Conservation (phyloP, 1,140 invertebrate genomes). For the Vollenhovia emeryi region DNA sequence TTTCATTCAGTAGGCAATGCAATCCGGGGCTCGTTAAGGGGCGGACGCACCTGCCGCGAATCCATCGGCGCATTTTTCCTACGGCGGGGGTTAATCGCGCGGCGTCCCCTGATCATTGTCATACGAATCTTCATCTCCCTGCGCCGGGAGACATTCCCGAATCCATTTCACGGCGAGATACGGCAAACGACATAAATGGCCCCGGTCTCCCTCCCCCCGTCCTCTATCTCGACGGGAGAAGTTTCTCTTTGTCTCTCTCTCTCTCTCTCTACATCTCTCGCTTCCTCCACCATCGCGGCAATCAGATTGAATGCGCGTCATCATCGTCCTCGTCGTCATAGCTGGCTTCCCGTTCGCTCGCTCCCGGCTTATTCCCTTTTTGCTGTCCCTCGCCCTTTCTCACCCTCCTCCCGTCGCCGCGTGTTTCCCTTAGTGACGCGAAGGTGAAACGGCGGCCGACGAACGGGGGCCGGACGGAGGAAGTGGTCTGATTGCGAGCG, state of each 20-base stretch:
- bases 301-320: conserved; percentile 74
- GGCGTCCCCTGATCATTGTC: conserved; percentile 44
- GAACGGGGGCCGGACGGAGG: background rate
- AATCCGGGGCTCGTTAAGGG: background rate
- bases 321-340: conserved; percentile 62
- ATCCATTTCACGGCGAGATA: conserved; percentile 55
- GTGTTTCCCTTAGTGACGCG: conserved; percentile 38
- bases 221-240: conserved; percentile 6
- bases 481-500: conserved; percentile 53
- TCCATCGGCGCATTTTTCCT: conserved; percentile 17
- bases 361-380: conserved; percentile 50
- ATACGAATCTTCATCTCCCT: conserved; percentile 45
- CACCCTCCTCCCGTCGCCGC: conserved; percentile 1
- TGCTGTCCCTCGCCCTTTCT: conserved; percentile 38
- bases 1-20: background rate
- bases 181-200: conserved; percentile 54
- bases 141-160: conserved; percentile 30
- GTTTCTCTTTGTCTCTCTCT: conserved; percentile 18
- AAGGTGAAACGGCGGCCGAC: conserved; percentile 22
- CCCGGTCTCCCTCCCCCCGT: background rate
- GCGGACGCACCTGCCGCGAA: conserved; percentile 16
- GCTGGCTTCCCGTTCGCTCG: conserved; percentile 37
- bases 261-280: background rate
- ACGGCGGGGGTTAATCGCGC: background rate
- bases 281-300: conserved; percentile 46